Evolutionary conservation across 2,797 vertebrate species (phyloP), one percentile per base, ranked within the genome.

Genomic region (Cossypha niveicapilla): DNA sequence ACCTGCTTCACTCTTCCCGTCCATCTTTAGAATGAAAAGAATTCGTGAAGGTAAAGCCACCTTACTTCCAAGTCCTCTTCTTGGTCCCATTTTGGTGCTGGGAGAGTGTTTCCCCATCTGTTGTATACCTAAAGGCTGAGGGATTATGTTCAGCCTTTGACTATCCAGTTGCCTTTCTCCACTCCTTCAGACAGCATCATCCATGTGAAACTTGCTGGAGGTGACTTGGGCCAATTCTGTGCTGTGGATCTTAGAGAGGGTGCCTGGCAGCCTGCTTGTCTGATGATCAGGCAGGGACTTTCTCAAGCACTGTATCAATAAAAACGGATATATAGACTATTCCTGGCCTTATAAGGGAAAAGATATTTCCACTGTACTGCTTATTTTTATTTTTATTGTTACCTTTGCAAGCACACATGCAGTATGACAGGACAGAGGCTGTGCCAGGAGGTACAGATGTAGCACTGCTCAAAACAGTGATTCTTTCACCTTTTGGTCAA

Each of bases 401-500:
- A 45, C 32, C 22, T 63, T 77, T 79, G 54, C 8, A 4, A 72
- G 39, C 27, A 23, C 2, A 7, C 0, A 0, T 0, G 65, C n/a
- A 28, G 11, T 53, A 10, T 8, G 9, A 61, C 10, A 47, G n/a
- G 51, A 34, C 34, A 23, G 24, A 19, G 30, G 22, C 67, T 65
- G 34, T 0, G 0, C 39, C 3, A 10, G 23, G 32, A 72, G 28
- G 11, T 7, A 2, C 2, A 14, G 44, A 19, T 65, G 9, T 45
- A 48, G 21, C 37, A 50, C 13, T 10, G 9, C 30, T 66, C 45
- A 74, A 13, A 70, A 35, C 4, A 47, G 27, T 9, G 61, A 62
- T 18, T 17, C 34, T 77, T 58, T 18, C 41, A 85, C 16, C 13
- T 65, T 88, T 75, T 88, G 34, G 51, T 42, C 21, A 88, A 65